phyloP scores from a whole-genome alignment of 2,888 invertebrate genomes.

The Euplexia lucipara region DNA sequence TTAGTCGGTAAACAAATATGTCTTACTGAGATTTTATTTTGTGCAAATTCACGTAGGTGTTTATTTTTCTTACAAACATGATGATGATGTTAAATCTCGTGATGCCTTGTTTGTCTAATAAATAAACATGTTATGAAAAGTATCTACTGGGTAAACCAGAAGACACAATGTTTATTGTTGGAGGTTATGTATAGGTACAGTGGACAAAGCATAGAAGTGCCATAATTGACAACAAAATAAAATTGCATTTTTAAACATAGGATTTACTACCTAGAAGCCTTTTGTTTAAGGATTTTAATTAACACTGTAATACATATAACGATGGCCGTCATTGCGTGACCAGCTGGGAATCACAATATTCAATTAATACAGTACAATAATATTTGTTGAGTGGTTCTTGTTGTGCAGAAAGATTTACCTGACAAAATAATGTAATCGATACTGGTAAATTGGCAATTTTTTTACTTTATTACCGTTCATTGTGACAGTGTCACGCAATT shows the following conservation, averaged over 20 bases:
- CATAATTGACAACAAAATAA: constrained; percentile 5
- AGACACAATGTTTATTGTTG: neutral
- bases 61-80: constrained; percentile 3
- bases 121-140: constrained; percentile 10
- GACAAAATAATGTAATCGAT: constrained; percentile 2
- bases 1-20: constrained; percentile 28
- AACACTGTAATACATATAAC: neutral
- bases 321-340: neutral
- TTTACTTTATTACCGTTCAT: neutral
- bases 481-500: constrained; percentile 6
- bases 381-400: neutral
- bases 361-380: neutral
- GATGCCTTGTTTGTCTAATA: constrained; percentile 19
- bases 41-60: constrained; percentile 4
- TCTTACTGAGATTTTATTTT: constrained; percentile 11
- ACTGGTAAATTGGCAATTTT: constrained; percentile 14
- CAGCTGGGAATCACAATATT: neutral
- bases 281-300: neutral
- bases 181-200: neutral
- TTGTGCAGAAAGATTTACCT: neutral
- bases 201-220: constrained; percentile 9
- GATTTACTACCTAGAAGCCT: neutral
- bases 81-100: constrained; percentile 10
- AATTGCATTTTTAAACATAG: neutral
- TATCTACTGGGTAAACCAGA: neutral